phyloP scores from a whole-genome alignment of 2,888 invertebrate genomes.

The Tubulanus polymorphus region DNA sequence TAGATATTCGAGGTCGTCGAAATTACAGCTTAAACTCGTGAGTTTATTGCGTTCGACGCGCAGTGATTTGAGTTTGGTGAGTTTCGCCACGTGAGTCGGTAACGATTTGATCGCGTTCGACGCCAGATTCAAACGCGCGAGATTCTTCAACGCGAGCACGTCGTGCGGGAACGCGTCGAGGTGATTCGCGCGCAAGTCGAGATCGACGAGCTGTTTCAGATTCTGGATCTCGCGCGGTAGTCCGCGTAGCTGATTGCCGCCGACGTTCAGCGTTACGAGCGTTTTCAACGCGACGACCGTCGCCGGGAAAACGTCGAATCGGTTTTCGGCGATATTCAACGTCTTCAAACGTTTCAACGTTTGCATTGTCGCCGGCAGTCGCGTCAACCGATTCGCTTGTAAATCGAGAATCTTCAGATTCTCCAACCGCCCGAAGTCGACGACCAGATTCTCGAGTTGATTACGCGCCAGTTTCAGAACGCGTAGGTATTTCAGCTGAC shows the following conservation, averaged over 20 bases:
- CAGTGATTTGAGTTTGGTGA: constrained; percentile 33
- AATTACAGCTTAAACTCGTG: constrained; percentile 28
- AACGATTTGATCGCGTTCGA: constrained; percentile 32
- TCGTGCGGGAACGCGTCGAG: constrained; percentile 31
- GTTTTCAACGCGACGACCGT: constrained; percentile 17
- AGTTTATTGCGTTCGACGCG: constrained; percentile 39
- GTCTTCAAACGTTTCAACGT: constrained; percentile 32
- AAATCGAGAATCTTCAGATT: constrained; percentile 38
- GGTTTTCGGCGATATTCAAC: constrained; percentile 41
- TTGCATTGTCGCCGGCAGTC: constrained; percentile 39
- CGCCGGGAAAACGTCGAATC: constrained; percentile 37
- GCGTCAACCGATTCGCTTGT: constrained; percentile 43
- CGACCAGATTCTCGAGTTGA: constrained; percentile 40
- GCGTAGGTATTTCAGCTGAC: constrained; percentile 24
- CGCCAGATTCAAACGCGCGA: constrained; percentile 34
- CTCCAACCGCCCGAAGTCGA: constrained; percentile 37
- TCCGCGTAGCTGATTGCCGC: constrained; percentile 32
- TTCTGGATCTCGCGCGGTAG: constrained; percentile 41
- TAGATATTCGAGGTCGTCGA: constrained; percentile 33
- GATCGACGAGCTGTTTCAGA: constrained; percentile 32
- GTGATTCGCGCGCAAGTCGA: constrained; percentile 40
- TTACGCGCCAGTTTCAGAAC: constrained; percentile 38
- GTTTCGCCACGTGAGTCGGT: constrained; percentile 23
- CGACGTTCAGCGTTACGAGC: constrained; percentile 20
- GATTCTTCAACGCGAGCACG: constrained; percentile 28